Conservation (phyloP, 1,140 invertebrate species). For the Polypedilum vanderplanki region DNA sequence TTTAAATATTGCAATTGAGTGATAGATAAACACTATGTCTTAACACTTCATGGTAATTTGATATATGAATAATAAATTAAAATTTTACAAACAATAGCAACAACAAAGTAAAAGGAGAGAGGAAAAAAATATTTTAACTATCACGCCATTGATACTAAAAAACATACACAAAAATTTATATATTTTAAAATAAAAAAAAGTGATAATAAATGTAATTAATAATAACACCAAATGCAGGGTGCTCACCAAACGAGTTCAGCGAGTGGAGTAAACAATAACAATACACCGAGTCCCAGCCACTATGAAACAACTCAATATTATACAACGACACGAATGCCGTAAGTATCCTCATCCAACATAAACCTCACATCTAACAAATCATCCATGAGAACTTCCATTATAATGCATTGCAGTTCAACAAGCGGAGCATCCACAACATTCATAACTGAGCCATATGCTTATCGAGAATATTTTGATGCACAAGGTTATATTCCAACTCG, state of each 20-base stretch:
- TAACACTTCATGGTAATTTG: too few species aligned
- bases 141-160: neutral
- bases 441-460: conserved; percentile 41
- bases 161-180: neutral
- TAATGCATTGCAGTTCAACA: conserved; percentile 2
- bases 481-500: conserved; percentile 39
- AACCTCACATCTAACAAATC: neutral
- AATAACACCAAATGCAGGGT: conserved; percentile 31
- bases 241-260: conserved; percentile 34
- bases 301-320: conserved; percentile 43
- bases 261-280: conserved; percentile 33
- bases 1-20: too few species aligned
- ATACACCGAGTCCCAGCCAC: conserved; percentile 42
- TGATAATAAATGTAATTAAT: neutral
- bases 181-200: neutral
- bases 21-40: too few species aligned
- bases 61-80: too few species aligned
- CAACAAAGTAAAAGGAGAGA: too few species aligned
- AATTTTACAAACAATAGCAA: too few species aligned
- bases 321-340: conserved; percentile 36
- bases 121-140: too few species aligned
- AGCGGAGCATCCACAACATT: conserved; percentile 36
- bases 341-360: conserved; percentile 28
- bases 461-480: conserved; percentile 43
- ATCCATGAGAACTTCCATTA: neutral